phyloP scores from a whole-genome alignment of 2,888 invertebrate genomes.

The Toxonevra muliebris region DNA sequence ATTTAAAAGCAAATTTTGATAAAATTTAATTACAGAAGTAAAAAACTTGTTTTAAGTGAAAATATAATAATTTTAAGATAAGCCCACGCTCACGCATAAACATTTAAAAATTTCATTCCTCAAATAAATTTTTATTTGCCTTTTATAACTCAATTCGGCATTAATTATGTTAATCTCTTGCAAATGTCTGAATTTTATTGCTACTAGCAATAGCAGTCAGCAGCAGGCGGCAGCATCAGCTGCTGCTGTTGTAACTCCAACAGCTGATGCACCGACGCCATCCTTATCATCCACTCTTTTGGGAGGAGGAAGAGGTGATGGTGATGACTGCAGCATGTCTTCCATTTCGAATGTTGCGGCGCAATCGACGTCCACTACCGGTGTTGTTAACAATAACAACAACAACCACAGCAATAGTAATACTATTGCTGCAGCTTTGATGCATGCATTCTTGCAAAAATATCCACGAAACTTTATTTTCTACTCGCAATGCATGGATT shows the following conservation, averaged over 20 bases:
- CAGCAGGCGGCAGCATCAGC: constrained; percentile 26
- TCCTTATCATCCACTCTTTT: constrained; percentile 4
- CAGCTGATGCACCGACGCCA: constrained; percentile 30
- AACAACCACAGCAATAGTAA: constrained; percentile 33
- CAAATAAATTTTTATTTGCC: too few relatives aligned
- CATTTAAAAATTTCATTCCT: too few relatives aligned
- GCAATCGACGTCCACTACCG: constrained; percentile 10
- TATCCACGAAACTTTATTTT: constrained; percentile 51
- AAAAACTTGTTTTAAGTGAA: too few relatives aligned
- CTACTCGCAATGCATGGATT: constrained; percentile 54
- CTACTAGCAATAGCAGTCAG: constrained; percentile 43
- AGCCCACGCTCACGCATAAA: too few relatives aligned
- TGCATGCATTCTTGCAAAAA: constrained; percentile 49
- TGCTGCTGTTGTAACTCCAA: constrained; percentile 22
- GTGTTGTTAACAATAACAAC: constrained; percentile 13
- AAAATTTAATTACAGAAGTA: too few relatives aligned
- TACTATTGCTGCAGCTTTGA: constrained; percentile 40
- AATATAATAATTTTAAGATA: too few relatives aligned
- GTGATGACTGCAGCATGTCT: constrained; percentile 39
- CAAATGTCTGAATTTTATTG: constrained; percentile 75
- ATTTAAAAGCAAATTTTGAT: too few relatives aligned
- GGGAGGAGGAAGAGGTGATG: background rate
- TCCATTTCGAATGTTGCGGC: constrained; percentile 2
- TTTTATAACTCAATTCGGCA: background rate
- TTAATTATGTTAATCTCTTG: constrained; percentile 68